These are phyloP conservation scores for Ciconia stormi DNA, from an alignment of 2,113 vertebrate species.

Conservation along the genomic window DNA sequence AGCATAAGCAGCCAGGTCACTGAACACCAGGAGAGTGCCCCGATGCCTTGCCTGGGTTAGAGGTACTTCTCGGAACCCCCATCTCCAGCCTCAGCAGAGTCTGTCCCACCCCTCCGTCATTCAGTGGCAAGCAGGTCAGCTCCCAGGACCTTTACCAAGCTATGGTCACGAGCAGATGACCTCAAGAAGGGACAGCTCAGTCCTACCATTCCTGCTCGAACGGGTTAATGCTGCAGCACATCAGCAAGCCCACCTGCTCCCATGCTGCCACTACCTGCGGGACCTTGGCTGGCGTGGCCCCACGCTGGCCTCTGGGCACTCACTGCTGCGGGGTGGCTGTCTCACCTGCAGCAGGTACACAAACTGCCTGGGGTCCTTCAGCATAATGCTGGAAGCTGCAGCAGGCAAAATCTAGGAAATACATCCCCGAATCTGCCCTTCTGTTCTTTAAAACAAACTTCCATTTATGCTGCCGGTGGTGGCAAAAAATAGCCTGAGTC, in stretches of 20 bases:
- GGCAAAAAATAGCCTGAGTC: neutral
- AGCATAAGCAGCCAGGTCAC: neutral
- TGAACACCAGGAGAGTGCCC: neutral
- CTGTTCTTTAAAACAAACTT: neutral
- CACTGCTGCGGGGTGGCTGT: accelerated
- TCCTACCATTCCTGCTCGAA: neutral
- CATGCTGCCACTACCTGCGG: accelerated
- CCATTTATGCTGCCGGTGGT: neutral
- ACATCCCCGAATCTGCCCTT: neutral
- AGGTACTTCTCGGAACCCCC: accelerated
- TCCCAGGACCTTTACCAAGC: neutral
- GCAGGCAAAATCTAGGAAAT: neutral
- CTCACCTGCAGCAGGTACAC: neutral
- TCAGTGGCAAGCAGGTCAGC: neutral
- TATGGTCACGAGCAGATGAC: neutral
- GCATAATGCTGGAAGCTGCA: neutral
- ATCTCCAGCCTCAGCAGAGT: neutral
- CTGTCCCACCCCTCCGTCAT: neutral
- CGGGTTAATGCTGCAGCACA: accelerated
- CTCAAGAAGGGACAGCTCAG: neutral
- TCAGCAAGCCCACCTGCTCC: neutral
- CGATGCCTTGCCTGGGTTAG: neutral
- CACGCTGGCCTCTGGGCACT: accelerated
- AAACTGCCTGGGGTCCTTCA: neutral
- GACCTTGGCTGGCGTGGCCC: neutral